These are phyloP conservation scores for Orchesellides sinensis DNA, from an alignment of 2,888 invertebrate genomes.

Conservation along the genomic window DNA sequence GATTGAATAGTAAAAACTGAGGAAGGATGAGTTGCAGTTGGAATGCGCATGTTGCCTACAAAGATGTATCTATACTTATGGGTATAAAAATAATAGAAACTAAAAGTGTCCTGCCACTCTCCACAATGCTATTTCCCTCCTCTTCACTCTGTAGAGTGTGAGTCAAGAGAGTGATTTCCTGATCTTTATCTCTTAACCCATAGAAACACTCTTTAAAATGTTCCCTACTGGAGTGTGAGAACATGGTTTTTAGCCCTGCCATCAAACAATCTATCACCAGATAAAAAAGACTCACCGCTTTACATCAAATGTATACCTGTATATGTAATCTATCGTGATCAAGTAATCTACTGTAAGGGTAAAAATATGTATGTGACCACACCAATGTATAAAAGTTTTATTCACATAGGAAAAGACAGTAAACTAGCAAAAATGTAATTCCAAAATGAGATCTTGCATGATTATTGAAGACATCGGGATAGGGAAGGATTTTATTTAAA, in stretches of 20 bases:
- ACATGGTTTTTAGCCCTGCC: slow-evolving; percentile 48
- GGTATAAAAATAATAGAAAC: slow-evolving; percentile 32
- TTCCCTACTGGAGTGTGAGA: slow-evolving; percentile 73
- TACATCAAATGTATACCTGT: too few relatives aligned
- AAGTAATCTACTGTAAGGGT: background rate
- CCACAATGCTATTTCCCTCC: background rate
- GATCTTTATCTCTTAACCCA: slow-evolving; percentile 69
- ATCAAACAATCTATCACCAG: slow-evolving; percentile 51
- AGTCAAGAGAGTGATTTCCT: slow-evolving; percentile 53
- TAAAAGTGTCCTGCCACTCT: slow-evolving; percentile 66
- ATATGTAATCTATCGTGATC: too few relatives aligned
- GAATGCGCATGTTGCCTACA: too few relatives aligned
- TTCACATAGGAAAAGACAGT: background rate
- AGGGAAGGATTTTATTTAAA: too few relatives aligned
- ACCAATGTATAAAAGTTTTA: slow-evolving; percentile 14
- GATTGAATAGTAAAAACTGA: slow-evolving; percentile 15
- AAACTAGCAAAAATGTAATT: background rate
- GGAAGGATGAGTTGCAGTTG: too few relatives aligned
- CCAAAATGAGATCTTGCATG: too few relatives aligned
- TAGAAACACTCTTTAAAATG: slow-evolving; percentile 69
- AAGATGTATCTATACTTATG: too few relatives aligned
- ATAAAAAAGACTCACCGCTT: slow-evolving; percentile 48
- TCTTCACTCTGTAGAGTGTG: background rate
- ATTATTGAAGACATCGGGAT: too few relatives aligned
- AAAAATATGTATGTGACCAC: slow-evolving; percentile 31